Evolutionary conservation across 2,113 vertebrate genomes (phyloP).

Genomic region (Hipposideros armiger): DNA sequence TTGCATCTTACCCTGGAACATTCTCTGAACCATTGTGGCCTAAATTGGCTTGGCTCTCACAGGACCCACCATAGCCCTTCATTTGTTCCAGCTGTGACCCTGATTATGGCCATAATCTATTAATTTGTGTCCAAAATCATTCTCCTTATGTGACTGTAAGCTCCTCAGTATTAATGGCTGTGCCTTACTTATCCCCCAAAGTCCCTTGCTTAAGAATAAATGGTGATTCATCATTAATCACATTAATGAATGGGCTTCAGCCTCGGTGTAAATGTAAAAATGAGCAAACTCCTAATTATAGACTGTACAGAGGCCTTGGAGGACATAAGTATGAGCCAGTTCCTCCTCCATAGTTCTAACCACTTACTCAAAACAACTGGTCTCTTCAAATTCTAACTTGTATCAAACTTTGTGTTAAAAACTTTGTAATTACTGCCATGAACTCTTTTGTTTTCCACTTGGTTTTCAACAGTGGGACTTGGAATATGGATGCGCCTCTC

Average conservation of each 20-base stretch:
- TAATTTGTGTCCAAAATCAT: neutral
- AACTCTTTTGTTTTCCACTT: slow-evolving; percentile 48
- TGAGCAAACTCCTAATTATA: neutral
- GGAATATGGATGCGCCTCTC: neutral
- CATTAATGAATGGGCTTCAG: neutral
- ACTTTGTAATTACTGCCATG: neutral
- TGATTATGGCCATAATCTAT: neutral
- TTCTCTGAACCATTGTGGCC: neutral
- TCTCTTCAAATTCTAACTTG: neutral
- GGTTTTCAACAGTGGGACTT: neutral
- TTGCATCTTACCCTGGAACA: neutral
- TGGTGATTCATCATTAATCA: neutral
- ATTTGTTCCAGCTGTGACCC: neutral
- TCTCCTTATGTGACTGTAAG: neutral
- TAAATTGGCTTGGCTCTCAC: neutral
- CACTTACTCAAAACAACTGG: neutral
- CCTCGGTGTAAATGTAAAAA: neutral
- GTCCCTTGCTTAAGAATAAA: neutral
- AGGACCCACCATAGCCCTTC: neutral
- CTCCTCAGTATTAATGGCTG: neutral
- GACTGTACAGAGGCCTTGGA: neutral
- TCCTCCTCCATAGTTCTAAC: neutral
- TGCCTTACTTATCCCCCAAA: neutral
- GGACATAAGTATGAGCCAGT: neutral
- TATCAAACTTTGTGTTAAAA: neutral